phyloP scores from a whole-genome alignment of 2,113 vertebrate genomes.

The Gnathonemus echidnorhynchus region DNA sequence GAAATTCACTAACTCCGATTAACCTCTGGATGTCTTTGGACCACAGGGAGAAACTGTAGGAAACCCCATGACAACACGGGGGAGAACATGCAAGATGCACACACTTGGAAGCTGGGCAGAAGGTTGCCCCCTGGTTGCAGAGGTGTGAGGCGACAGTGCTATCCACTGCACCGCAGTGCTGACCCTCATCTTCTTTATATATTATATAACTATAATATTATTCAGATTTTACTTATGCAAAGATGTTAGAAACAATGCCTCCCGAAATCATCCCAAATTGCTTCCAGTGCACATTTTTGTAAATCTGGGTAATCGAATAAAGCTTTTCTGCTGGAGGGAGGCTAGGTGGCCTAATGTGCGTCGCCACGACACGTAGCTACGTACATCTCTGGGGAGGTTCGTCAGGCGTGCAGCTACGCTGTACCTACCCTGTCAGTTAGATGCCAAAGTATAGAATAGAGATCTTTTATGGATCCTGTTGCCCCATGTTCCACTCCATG shows the following conservation, averaged over 20 bases:
- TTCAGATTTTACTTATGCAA: not conserved
- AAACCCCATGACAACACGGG: not conserved
- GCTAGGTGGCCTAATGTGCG: no score
- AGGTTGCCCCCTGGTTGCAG: not conserved
- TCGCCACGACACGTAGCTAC: no score
- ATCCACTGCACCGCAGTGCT: not conserved
- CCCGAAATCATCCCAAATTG: not conserved
- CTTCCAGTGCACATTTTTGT: not conserved
- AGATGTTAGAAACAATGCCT: not conserved
- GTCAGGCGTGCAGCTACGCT: no score
- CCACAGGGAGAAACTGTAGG: not conserved
- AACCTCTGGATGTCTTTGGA: not conserved
- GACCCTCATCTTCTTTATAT: not conserved
- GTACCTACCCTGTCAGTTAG: not conserved
- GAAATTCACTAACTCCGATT: not conserved
- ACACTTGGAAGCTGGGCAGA: not conserved
- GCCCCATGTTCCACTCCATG: not conserved
- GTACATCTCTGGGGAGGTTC: no score
- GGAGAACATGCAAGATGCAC: not conserved
- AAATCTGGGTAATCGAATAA: not conserved
- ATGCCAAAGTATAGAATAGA: not conserved
- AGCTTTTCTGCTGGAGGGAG: not conserved
- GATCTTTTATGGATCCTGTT: not conserved
- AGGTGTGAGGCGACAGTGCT: not conserved
- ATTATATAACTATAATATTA: not conserved